phyloP scores from a whole-genome alignment of 2,113 vertebrate species.

The Scartelaos histophorus region DNA sequence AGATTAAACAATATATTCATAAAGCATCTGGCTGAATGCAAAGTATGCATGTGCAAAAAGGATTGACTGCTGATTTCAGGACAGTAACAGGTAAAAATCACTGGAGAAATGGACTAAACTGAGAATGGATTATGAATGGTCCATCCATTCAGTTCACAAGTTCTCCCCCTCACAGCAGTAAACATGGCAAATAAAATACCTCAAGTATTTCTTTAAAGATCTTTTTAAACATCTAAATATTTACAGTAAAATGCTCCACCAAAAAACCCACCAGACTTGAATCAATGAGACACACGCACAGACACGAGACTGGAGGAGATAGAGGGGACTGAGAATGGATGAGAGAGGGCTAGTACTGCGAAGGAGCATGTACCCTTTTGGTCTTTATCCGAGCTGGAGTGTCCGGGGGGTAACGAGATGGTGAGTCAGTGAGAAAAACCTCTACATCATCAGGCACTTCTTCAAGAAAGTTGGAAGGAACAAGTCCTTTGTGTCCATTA shows the following conservation, averaged over 20 bases:
- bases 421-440: slow-evolving; percentile 91
- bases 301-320: slow-evolving; percentile 65
- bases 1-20: slow-evolving; percentile 78
- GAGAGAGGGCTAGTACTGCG: slow-evolving; percentile 80
- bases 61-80: slow-evolving; percentile 48
- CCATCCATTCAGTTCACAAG: slow-evolving; percentile 65
- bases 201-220: slow-evolving; percentile 63
- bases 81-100: slow-evolving; percentile 61
- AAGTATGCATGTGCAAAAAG: slow-evolving; percentile 65
- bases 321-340: slow-evolving; percentile 71
- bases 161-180: slow-evolving; percentile 61
- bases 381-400: slow-evolving; percentile 85
- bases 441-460: slow-evolving; percentile 99
- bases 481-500: slow-evolving; percentile 95
- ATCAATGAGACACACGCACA: slow-evolving; percentile 67
- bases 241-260: slow-evolving; percentile 66
- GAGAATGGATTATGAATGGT: slow-evolving; percentile 78
- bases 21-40: slow-evolving; percentile 75
- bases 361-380: slow-evolving; percentile 92
- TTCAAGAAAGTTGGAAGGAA: slow-evolving; percentile 99
- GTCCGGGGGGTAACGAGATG: slow-evolving; percentile 83
- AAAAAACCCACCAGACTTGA: slow-evolving; percentile 53
- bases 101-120: slow-evolving; percentile 43
- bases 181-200: slow-evolving; percentile 73
- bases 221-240: slow-evolving; percentile 63